Evolutionary conservation across 2,797 vertebrate genomes (phyloP), one percentile per base, ranked within the genome.

Genomic region (Synanceia verrucosa): DNA sequence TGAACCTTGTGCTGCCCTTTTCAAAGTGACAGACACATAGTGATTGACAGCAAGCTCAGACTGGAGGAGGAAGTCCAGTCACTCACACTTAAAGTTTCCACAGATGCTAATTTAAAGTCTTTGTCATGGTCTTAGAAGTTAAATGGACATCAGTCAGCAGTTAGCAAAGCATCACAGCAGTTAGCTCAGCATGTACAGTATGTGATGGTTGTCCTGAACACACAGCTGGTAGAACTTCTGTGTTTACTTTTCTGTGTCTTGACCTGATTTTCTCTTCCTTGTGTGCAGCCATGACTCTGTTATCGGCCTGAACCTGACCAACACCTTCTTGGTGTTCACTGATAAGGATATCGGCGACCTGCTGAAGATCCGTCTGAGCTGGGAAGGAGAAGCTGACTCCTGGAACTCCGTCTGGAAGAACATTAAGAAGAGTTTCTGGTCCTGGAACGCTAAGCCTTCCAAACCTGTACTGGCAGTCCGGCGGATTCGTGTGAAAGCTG

Each of bases 321-420:
- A 97, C 90, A 97, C 97, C 13, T 99, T 99, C 89, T 90, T 99
- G 86, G 96, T 98, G 43, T 97, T 97, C 21, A 97, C 96, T 0
- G 98, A 98, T 50, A 83, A 96, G 19, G 95, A 99, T 11, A 94
- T 99, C 28, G 97, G 98, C 1, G 96, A 99, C 11, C 92, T 99
- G 52, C 46, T 97, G 53, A 96, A 95, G 87, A 97, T 99, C 68
- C 91, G 85, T 13, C 93, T 99, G 57, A 95, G 83, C 37, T 99
- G 97, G 97, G 95, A 98, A 34, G 94, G 92, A 1, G 71, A 91
- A 0, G 51, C 91, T 1, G 91, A 95, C 14, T 94, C 96, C 0
- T 96, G 95, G 94, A 92, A 85, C 4, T 94, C 91, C 0, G 69
- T 97, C 5, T 96, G 95, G 93, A 96, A 89, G n/a, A 91, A 89